Evolutionary conservation across 2,888 invertebrate genomes (phyloP).

Genomic region (Epistrophe eligans): DNA sequence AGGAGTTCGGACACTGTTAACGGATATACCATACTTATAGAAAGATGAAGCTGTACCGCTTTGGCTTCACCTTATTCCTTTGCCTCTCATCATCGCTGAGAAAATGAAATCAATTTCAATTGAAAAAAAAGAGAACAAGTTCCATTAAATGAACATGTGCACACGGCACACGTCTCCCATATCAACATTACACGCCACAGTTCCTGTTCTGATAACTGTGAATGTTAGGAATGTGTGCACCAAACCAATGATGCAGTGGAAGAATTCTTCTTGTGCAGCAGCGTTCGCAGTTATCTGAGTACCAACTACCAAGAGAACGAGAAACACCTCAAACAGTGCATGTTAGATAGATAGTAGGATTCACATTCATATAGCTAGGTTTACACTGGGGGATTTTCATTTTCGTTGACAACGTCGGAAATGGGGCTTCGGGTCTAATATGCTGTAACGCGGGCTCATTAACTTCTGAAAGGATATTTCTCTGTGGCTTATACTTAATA

Average conservation of each 20-base stretch:
- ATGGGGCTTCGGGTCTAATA: constrained; percentile 30
- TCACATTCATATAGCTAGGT: background rate
- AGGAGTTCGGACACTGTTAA: constrained; percentile 44
- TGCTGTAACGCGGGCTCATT: constrained; percentile 54
- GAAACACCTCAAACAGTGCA: background rate
- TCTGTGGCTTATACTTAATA: constrained; percentile 25
- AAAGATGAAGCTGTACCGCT: constrained; percentile 13
- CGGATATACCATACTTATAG: background rate
- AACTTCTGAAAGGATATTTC: constrained; percentile 48
- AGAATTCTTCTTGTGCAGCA: constrained; percentile 42
- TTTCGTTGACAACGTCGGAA: constrained; percentile 41
- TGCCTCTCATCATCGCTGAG: background rate
- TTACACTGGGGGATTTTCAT: constrained; percentile 31
- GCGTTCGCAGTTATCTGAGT: constrained; percentile 16
- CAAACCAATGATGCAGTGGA: constrained; percentile 29
- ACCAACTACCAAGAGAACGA: background rate
- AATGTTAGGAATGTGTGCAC: constrained; percentile 56
- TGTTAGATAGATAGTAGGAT: constrained; percentile 54
- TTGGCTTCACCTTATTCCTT: constrained; percentile 16
- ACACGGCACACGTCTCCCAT: constrained; percentile 59
- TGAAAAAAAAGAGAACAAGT: constrained; percentile 52
- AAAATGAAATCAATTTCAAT: constrained; percentile 64
- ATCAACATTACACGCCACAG: constrained; percentile 62
- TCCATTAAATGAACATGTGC: constrained; percentile 72
- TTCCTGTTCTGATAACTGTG: constrained; percentile 67